Conservation (phyloP, 2,888 invertebrate species). For the Idaea biselata region DNA sequence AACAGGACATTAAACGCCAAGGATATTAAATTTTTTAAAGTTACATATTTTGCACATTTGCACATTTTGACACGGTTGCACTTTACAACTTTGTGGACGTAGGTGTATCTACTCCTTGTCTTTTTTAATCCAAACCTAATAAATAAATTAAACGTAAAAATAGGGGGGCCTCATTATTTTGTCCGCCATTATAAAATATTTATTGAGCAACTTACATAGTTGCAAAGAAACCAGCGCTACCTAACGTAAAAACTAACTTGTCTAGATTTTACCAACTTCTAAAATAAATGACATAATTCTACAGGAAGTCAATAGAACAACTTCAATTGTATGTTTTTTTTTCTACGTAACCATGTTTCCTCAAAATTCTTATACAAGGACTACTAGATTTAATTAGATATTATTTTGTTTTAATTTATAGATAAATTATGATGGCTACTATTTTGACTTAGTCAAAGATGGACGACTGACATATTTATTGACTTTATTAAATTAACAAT, state of each 20-base stretch:
- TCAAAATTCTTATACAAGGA: slow-evolving; percentile 25
- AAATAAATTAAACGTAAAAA: too few species aligned
- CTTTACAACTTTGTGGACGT: too few species aligned
- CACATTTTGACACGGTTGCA: too few species aligned
- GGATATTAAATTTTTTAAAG: too few species aligned
- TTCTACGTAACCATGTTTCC: slow-evolving; percentile 23
- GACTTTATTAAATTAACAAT: neutral
- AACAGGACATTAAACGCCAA: too few species aligned
- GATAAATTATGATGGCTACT: neutral
- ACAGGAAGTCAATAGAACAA: slow-evolving; percentile 24
- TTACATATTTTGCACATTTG: too few species aligned
- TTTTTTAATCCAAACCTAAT: too few species aligned
- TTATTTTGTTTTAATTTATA: neutral
- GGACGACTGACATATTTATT: neutral
- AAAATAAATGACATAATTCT: slow-evolving; percentile 28
- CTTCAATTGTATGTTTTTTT: slow-evolving; percentile 25
- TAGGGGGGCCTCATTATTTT: too few species aligned
- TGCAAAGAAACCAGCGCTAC: neutral
- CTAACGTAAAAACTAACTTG: neutral
- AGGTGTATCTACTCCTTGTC: too few species aligned
- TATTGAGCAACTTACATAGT: neutral
- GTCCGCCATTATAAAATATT: neutral
- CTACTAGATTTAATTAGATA: slow-evolving; percentile 17
- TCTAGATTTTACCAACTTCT: neutral
- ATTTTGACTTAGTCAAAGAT: neutral